Conservation (phyloP, 2,888 invertebrate species). For the Deroplatys truncata region DNA sequence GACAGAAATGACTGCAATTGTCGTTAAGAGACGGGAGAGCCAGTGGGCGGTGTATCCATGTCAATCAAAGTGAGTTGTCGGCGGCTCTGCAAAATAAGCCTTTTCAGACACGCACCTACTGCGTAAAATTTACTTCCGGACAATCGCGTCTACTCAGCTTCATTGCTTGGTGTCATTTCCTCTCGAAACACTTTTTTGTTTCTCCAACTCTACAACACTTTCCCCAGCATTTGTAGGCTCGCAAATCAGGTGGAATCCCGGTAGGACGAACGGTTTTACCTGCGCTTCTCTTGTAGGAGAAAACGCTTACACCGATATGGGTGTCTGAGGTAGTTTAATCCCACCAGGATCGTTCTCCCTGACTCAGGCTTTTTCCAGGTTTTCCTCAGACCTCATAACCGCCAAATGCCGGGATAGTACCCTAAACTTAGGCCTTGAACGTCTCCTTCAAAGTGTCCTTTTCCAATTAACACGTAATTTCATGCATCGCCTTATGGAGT, state of each 20-base stretch:
- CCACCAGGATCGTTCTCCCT: not conserved
- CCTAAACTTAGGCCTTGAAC: too few relatives aligned
- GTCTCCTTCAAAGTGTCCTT: too few relatives aligned
- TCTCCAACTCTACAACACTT: too few relatives aligned
- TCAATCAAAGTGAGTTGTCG: not conserved
- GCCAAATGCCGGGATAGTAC: too few relatives aligned
- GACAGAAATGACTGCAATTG: not conserved
- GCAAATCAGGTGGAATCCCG: too few relatives aligned
- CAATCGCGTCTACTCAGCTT: not conserved
- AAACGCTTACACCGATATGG: too few relatives aligned
- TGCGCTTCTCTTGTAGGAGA: too few relatives aligned
- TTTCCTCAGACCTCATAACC: not conserved
- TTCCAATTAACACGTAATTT: too few relatives aligned
- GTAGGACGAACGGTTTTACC: too few relatives aligned
- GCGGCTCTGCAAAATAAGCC: not conserved
- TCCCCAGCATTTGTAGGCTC: too few relatives aligned
- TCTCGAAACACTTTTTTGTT: not conserved
- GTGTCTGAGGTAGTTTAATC: too few relatives aligned
- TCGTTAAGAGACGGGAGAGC: not conserved
- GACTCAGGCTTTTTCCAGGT: not conserved
- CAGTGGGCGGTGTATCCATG: not conserved
- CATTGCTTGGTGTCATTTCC: not conserved
- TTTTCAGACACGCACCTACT: not conserved
- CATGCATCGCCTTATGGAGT: too few relatives aligned
- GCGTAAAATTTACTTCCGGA: not conserved